Evolutionary conservation across 1,140 invertebrate species (phyloP).

Genomic region (Palaemon carinicauda): DNA sequence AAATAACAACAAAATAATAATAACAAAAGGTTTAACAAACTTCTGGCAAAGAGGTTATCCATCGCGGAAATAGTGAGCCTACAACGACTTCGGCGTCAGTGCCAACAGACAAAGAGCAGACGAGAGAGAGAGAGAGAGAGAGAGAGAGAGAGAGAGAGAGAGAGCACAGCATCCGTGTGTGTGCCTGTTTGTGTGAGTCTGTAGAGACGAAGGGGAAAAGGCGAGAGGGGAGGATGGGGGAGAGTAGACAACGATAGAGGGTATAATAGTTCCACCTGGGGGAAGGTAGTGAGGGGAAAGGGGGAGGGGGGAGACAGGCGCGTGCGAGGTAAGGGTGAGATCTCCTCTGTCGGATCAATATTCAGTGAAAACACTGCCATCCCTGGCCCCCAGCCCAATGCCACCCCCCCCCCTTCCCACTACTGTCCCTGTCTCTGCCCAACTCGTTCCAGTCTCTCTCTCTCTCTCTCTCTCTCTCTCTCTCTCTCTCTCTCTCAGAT

Average conservation of each 20-base stretch:
- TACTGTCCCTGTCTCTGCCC: not conserved
- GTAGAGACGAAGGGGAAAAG: not conserved
- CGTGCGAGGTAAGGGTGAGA: not conserved
- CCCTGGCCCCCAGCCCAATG: not conserved
- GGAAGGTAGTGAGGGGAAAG: not conserved
- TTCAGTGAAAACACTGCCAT: constrained; percentile 19
- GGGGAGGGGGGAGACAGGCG: not conserved
- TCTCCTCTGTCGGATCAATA: constrained; percentile 5
- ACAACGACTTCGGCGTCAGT: too few relatives aligned
- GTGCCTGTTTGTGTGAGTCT: not conserved
- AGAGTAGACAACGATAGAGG: not conserved
- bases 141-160: not conserved
- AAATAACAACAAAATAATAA: too few relatives aligned
- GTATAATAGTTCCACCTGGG: not conserved
- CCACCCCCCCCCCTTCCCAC: not conserved
- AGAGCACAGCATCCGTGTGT: not conserved
- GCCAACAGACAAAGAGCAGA: too few relatives aligned
- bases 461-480: not conserved
- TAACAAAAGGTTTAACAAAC: too few relatives aligned
- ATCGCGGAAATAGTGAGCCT: too few relatives aligned
- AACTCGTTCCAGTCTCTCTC: not conserved
- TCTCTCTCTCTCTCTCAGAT: constrained; percentile 11
- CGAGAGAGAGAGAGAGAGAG: not conserved
- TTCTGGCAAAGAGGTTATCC: too few relatives aligned
- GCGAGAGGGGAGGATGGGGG: not conserved